Conservation (phyloP, 2,888 invertebrate genomes). For the Choreutis nemorana region DNA sequence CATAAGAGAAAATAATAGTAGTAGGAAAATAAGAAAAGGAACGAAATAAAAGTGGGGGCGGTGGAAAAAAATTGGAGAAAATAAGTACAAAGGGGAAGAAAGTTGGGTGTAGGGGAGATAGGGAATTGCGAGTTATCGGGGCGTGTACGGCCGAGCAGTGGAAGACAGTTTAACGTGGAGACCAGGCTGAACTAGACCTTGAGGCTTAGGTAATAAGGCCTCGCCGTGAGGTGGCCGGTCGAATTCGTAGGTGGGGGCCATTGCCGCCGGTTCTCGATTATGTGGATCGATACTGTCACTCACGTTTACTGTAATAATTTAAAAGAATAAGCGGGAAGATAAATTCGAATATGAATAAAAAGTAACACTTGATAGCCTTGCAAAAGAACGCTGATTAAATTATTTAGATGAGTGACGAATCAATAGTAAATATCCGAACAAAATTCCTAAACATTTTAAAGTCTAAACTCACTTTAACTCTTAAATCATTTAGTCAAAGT, state of each 20-base stretch:
- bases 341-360: too few species aligned
- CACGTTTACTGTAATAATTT: slow-evolving; percentile 24
- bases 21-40: slow-evolving; percentile 52
- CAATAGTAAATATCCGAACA: too few species aligned
- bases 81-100: slow-evolving; percentile 63
- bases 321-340: too few species aligned
- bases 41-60: slow-evolving; percentile 55
- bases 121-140: slow-evolving; percentile 65
- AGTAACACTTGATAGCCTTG: too few species aligned
- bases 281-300: slow-evolving; percentile 62
- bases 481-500: too few species aligned
- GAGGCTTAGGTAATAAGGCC: too few species aligned
- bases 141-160: slow-evolving; percentile 48
- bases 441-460: too few species aligned
- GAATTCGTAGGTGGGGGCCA: slow-evolving; percentile 46
- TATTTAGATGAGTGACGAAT: too few species aligned
- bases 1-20: slow-evolving; percentile 62
- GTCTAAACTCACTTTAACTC: too few species aligned
- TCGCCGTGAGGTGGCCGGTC: not conserved
- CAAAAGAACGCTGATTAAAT: too few species aligned
- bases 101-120: slow-evolving; percentile 55
- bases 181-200: too few species aligned
- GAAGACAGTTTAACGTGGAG: too few species aligned
- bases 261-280: slow-evolving; percentile 46
- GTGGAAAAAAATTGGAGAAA: slow-evolving; percentile 57